A percentile compares a stretch with the other conserved stretches of the same genome.
phyloP scores from a whole-genome alignment of 2,797 vertebrate genomes.

The Cyprinodon diabolis region DNA sequence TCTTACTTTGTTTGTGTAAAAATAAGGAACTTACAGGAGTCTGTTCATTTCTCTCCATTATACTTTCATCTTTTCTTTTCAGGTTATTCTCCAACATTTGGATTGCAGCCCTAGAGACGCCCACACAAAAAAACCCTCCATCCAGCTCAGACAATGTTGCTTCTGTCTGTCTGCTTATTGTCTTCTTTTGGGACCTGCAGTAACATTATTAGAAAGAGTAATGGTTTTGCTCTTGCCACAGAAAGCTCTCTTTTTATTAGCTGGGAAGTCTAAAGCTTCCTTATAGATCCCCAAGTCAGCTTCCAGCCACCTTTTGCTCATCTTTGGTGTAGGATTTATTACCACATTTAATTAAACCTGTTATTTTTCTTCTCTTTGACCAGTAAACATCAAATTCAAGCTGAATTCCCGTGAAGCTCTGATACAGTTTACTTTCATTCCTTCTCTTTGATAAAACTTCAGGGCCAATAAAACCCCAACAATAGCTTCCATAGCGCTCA shows the following conservation, averaged over 20 bases:
- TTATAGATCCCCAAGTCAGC: background rate
- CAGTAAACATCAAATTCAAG: slow-evolving; percentile 2
- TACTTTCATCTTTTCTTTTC: slow-evolving; percentile 18
- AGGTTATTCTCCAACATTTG: background rate
- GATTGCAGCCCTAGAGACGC: background rate
- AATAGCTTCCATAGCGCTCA: slow-evolving; percentile 40
- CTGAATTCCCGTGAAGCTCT: slow-evolving; percentile 4
- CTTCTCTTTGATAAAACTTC: slow-evolving; percentile 32
- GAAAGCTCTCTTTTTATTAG: background rate
- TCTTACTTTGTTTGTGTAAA: background rate
- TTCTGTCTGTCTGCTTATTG: background rate
- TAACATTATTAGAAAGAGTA: slow-evolving; percentile 5
- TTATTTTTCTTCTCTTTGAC: background rate
- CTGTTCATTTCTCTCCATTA: background rate
- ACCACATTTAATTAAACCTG: slow-evolving; percentile 1
- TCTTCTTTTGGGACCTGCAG: slow-evolving; percentile 4
- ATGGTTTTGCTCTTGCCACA: background rate
- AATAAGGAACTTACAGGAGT: background rate
- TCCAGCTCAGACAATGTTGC: background rate
- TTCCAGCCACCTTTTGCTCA: background rate
- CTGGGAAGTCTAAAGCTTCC: background rate
- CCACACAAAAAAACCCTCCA: background rate
- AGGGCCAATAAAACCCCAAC: slow-evolving; percentile 36
- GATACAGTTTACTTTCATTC: slow-evolving; percentile 10
- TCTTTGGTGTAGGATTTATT: background rate